These are phyloP conservation scores for Charadrius vociferus DNA, from an alignment of 2,113 vertebrate genomes.

Conservation along the genomic window DNA sequence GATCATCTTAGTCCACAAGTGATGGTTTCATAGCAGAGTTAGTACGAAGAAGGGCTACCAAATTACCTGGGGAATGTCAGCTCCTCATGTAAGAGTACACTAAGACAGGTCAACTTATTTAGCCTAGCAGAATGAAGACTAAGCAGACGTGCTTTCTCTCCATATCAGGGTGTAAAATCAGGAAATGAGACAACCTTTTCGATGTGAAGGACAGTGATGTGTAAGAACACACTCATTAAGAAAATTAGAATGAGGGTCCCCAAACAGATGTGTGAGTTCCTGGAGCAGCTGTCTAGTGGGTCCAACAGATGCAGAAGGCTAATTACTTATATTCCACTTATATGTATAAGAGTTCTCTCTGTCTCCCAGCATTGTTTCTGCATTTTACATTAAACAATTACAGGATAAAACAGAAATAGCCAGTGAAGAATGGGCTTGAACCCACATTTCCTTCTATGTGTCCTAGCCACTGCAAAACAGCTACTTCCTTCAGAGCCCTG, in stretches of 20 bases:
- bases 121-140: background rate
- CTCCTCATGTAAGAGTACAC: background rate
- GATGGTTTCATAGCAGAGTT: background rate
- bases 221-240: background rate
- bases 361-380: background rate
- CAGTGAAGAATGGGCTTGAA: background rate
- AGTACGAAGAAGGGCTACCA: background rate
- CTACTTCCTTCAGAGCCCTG: background rate
- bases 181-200: background rate
- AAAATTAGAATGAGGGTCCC: background rate
- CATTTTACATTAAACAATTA: background rate
- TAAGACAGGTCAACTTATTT: background rate
- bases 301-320: background rate
- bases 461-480: background rate
- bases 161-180: background rate
- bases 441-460: background rate
- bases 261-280: background rate
- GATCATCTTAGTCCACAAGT: background rate
- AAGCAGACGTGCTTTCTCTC: background rate
- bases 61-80: background rate
- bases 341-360: background rate
- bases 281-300: background rate
- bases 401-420: background rate
- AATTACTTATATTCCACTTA: background rate
- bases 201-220: background rate